A percentile compares a stretch with the other conserved stretches of the same genome.
Evolutionary conservation across 2,113 vertebrate genomes (phyloP).

Genomic region (Pristiophorus japonicus): DNA sequence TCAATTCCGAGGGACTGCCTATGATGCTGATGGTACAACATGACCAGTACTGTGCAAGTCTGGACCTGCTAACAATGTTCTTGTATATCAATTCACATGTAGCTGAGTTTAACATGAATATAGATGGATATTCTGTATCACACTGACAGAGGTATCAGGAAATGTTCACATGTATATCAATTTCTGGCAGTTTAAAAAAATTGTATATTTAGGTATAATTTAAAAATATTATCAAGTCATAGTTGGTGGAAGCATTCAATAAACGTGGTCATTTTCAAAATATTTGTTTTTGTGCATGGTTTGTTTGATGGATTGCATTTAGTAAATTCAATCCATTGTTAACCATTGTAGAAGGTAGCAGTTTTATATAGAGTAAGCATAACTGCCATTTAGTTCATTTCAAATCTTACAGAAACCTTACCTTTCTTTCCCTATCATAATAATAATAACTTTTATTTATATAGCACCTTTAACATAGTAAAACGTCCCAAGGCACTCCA

Average conservation of each 20-base stretch:
- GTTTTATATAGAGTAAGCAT: background rate
- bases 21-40: no score
- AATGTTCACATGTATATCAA: background rate
- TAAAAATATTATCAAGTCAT: no score
- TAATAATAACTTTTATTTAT: no score
- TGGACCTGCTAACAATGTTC: background rate
- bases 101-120: background rate
- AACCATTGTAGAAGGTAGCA: background rate
- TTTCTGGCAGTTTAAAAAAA: background rate
- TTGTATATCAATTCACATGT: background rate
- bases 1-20: no score
- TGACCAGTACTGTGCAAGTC: background rate
- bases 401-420: background rate
- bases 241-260: background rate
- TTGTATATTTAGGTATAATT: background rate
- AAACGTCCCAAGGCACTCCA: no score
- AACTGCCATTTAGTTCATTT: background rate
- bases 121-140: background rate
- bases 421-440: background rate
- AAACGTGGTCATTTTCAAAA: background rate
- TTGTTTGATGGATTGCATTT: background rate
- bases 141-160: background rate
- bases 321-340: background rate
- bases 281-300: background rate
- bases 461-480: no score